Evolutionary conservation across 1,140 invertebrate species (phyloP), one percentile per base, ranked within the genome.

Genomic region (Hylaeus volcanicus): DNA sequence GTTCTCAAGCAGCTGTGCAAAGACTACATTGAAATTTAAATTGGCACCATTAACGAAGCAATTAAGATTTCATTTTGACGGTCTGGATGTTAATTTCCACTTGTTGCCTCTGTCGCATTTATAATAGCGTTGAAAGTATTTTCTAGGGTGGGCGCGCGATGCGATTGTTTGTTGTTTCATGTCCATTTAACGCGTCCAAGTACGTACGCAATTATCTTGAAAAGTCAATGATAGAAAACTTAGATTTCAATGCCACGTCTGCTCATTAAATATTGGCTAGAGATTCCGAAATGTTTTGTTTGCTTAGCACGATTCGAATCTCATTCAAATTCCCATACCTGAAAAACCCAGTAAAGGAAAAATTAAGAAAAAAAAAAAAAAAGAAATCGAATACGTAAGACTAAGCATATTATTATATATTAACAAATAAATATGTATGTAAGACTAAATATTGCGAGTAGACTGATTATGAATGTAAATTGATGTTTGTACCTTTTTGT

Each of bases 11-110:
- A 73, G 60, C n/a, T 72, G 68, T 72, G 48, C 58, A 79, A 64
- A 73, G 60, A 64, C 39, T 73, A 43, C 51, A 58, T 73, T 53
- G 61, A 79, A 79, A 79, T 79, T 41, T 79, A 73, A 79, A 79
- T 79, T 78, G 45, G 37, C 53, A 61, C 26, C 58, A 64, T 71
- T 71, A 63, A 71, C 12, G 56, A 78, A 71, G 45, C 66, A 78
- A 63, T 70, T 78, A 55, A 78, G 68, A 79, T 79, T 48, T 79
- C 39, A 72, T 79, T 26, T 79, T 51, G 37, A 14, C 61, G 41
- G 43, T 48, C 70, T 65, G 70, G 43, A 58, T 65, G 51, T 55
- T 74, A 26, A 79, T 72, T 73, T 73, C 70, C 51, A 74, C 76
- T 72, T 63, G 56, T 55, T 79, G 70, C 51, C 77, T 79, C 74